Percentiles rank a stretch among this genome's conserved stretches.
These are phyloP conservation scores for Fringilla coelebs DNA, from an alignment of 2,797 vertebrate genomes.

Conservation along the genomic window DNA sequence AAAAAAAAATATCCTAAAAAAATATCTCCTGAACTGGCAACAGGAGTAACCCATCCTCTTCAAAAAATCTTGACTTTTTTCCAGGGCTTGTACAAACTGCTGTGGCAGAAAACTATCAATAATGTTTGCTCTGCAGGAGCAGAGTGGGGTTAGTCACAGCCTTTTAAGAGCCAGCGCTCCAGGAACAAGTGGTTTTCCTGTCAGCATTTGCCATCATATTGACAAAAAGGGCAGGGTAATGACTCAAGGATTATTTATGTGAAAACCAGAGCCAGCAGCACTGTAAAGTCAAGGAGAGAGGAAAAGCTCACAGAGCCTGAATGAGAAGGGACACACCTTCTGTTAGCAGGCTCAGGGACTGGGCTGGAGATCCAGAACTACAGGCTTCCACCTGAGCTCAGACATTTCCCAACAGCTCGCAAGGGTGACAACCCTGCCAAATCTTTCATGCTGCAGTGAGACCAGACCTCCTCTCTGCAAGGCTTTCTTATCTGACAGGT, in stretches of 20 bases:
- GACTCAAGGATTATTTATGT: neutral
- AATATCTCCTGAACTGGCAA: neutral
- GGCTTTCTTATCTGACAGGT: neutral
- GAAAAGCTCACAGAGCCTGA: neutral
- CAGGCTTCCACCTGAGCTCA: neutral
- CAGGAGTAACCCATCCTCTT: neutral
- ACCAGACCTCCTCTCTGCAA: neutral
- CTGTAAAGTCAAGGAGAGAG: neutral
- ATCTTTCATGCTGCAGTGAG: neutral
- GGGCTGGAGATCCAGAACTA: neutral
- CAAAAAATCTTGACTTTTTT: neutral
- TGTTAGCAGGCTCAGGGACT: neutral
- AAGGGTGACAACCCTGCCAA: neutral
- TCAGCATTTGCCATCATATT: neutral
- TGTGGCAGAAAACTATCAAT: neutral
- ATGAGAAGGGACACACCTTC: neutral
- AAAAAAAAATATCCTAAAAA: neutral
- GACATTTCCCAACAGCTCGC: accelerated
- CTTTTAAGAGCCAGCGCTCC: neutral
- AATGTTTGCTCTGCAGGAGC: neutral
- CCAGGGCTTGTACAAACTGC: neutral
- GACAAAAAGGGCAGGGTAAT: neutral
- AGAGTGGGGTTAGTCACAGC: neutral
- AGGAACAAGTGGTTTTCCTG: neutral
- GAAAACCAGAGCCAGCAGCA: neutral